Evolutionary conservation across 2,888 invertebrate genomes (phyloP).

Genomic region (Pseudococcus longispinus): DNA sequence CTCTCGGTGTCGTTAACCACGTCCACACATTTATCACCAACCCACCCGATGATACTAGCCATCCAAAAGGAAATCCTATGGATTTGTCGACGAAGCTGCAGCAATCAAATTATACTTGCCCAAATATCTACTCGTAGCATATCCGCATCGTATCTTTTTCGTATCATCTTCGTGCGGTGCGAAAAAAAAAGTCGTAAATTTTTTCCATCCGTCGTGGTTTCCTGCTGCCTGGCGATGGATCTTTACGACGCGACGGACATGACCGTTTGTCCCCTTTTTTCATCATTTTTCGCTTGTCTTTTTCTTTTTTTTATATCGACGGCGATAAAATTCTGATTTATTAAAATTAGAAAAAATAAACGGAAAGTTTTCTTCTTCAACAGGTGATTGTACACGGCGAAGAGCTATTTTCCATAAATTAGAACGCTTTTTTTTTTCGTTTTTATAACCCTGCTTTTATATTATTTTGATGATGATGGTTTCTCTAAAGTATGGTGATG

Average conservation of each 20-base stretch:
- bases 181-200: slow-evolving; percentile 1
- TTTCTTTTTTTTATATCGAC: neutral
- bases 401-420: slow-evolving; percentile 37
- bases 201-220: neutral
- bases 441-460: slow-evolving; percentile 20
- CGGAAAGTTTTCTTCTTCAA: neutral
- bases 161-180: neutral
- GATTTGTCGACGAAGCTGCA: neutral
- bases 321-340: slow-evolving; percentile 28
- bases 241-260: neutral
- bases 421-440: slow-evolving; percentile 8
- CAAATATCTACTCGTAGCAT: neutral
- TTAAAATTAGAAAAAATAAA: neutral
- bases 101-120: neutral
- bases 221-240: neutral
- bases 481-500: neutral
- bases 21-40: neutral
- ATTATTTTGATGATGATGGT: neutral
- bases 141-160: neutral
- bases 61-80: slow-evolving; percentile 6
- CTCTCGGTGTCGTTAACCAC: neutral
- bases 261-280: neutral
- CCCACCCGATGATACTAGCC: neutral
- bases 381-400: neutral
- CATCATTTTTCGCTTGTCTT: neutral